phyloP scores from a whole-genome alignment of 2,797 vertebrate genomes.

The Potorous gilbertii region DNA sequence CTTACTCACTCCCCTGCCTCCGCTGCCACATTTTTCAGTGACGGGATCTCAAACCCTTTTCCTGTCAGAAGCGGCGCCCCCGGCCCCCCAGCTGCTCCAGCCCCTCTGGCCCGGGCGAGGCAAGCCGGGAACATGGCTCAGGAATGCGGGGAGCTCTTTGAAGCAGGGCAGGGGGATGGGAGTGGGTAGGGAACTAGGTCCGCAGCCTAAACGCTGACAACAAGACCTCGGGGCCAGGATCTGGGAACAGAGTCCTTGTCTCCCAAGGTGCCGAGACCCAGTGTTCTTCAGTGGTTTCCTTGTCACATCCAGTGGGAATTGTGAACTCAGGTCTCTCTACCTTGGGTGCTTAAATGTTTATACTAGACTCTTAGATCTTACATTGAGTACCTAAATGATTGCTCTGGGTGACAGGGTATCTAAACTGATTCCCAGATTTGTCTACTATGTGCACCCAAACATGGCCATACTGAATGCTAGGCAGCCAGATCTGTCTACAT shows the following conservation, averaged over 20 bases:
- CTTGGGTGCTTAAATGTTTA: not conserved
- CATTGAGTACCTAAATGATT: not conserved
- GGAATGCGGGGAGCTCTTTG: not conserved
- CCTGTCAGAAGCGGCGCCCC: slow-evolving; percentile 48
- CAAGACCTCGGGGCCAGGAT: not conserved
- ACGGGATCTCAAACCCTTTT: slow-evolving; percentile 52
- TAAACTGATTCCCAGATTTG: not conserved
- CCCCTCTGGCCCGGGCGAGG: not conserved
- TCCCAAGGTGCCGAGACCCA: not conserved
- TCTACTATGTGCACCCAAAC: not conserved
- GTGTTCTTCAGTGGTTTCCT: not conserved
- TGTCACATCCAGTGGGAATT: not conserved
- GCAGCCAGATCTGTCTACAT: not conserved
- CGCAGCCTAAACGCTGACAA: not conserved
- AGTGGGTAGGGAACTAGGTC: not conserved
- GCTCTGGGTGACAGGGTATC: not conserved
- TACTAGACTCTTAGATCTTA: not conserved
- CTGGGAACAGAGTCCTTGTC: not conserved
- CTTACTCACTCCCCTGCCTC: not conserved
- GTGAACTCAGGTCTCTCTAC: not conserved
- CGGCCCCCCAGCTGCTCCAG: slow-evolving; percentile 8
- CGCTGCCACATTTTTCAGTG: slow-evolving; percentile 66
- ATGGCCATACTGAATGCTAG: not conserved
- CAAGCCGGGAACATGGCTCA: not conserved
- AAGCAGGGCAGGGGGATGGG: not conserved